Evolutionary conservation across 2,797 vertebrate genomes (phyloP), one percentile per base, ranked within the genome.

Genomic region (Brachyrhaphis roseni): DNA sequence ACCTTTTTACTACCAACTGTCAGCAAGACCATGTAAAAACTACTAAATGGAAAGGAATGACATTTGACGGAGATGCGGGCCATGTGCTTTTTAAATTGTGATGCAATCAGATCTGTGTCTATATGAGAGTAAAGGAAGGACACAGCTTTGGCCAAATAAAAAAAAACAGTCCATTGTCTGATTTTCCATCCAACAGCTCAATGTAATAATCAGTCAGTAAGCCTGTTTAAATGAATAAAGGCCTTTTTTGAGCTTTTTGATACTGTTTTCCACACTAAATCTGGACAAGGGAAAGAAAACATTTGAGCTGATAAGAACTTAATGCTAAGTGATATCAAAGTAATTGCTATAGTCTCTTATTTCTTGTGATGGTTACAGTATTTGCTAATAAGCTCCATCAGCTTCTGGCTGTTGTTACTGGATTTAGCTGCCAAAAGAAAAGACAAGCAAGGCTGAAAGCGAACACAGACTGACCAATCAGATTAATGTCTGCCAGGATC

Each of bases 141-240:
- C 36, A 31, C 15, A 16, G 53, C 36, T 72, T 80, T 36, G 23
- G 78, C 41, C 45, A 45, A 46, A 26, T 70, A 51, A 34, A 34
- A 55, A 5, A 55, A 55, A 55, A 55, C 16, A 20, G 20, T 26
- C 31, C n/a, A 34, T 76, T 76, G 43, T 76, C n/a, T 57, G 39
- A 55, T 47, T 62, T 81, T 81, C 43, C 47, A 75, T 39, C 36
- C 11, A 51, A 11, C 12, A 34, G 28, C 39, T 80, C 45, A 76
- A 49, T 39, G 26, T 41, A 36, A 59, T 59, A 76, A 71, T 80
- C 41, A 76, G 36, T 55, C 20, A 11, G 43, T 47, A 41, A 28
- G 23, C 16, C 46, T 47, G 1, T 36, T 49, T 45, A 66, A 74
- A 62, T 68, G 12, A 53, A 53, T 31, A 76, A 75, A 75, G 46